Conservation (phyloP, 2,888 invertebrate species). For the Operophtera brumata region DNA sequence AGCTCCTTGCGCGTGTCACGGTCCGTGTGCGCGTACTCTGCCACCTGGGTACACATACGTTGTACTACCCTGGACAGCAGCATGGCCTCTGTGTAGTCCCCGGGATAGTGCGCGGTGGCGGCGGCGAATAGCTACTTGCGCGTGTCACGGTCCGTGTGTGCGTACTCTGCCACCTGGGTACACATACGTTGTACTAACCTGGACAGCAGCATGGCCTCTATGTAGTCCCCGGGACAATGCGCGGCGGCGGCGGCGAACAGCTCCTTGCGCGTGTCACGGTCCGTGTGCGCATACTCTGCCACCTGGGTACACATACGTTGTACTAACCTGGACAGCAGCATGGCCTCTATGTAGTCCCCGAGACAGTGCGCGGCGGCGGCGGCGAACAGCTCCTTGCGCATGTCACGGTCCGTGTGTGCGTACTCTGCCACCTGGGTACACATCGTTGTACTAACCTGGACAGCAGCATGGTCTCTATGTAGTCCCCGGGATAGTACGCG, state of each 20-base stretch:
- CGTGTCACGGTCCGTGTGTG: constrained; percentile 48
- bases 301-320: constrained; percentile 27
- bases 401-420: constrained; percentile 48
- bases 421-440: constrained; percentile 39
- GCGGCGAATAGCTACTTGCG: constrained; percentile 54
- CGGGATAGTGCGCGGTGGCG: constrained; percentile 38
- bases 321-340: constrained; percentile 47
- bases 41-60: constrained; percentile 32
- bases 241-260: constrained; percentile 56
- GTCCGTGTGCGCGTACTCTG: constrained; percentile 48
- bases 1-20: constrained; percentile 43
- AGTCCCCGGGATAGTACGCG: constrained; percentile 33
- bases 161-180: constrained; percentile 40
- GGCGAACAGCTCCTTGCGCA: constrained; percentile 50
- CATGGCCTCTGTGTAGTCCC: constrained; percentile 40
- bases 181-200: constrained; percentile 36
- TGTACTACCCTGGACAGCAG: constrained; percentile 44
- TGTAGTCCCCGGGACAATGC: constrained; percentile 29
- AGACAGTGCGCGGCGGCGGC: constrained; percentile 47
- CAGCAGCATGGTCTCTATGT: constrained; percentile 44
- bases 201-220: constrained; percentile 46
- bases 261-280: constrained; percentile 42
- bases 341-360: constrained; percentile 36
- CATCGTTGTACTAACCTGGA: too few relatives aligned
- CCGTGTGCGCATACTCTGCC: constrained; percentile 47